Percentiles rank a stretch among this genome's conserved stretches.
These are phyloP conservation scores for Hycleus phaleratus DNA, from an alignment of 1,140 invertebrate species.

Conservation along the genomic window DNA sequence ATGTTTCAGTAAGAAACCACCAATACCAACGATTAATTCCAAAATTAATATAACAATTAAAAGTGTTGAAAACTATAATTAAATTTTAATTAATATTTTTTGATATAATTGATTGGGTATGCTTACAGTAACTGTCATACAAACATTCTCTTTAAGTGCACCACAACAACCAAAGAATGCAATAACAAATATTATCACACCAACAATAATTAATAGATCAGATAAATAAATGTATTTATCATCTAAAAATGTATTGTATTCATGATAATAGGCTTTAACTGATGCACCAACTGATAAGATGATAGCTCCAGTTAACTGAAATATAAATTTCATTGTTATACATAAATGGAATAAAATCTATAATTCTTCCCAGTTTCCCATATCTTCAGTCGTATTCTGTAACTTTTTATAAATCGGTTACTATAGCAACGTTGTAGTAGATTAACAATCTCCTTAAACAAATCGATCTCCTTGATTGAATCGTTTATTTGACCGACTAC, in stretches of 20 bases:
- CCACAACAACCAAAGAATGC: conserved; percentile 85
- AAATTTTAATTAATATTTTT: conserved; percentile 7
- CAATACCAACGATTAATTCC: conserved; percentile 76
- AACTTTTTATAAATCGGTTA: too few species aligned
- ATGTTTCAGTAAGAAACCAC: conserved; percentile 68
- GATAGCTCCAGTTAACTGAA: conserved; percentile 33
- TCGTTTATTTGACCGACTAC: too few species aligned
- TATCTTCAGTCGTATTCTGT: too few species aligned
- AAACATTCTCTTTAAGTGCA: conserved; percentile 74
- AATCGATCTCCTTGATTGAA: too few species aligned
- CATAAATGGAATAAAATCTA: too few species aligned
- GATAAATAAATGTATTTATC: conserved; percentile 59
- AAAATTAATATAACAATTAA: conserved; percentile 73
- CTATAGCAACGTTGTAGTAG: too few species aligned
- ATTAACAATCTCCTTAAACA: too few species aligned
- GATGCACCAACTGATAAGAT: conserved; percentile 64
- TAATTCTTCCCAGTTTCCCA: too few species aligned
- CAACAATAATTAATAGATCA: conserved; percentile 70
- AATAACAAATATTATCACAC: conserved; percentile 69
- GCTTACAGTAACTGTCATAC: conserved; percentile 73
- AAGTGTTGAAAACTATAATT: conserved; percentile 69
- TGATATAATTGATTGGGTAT: neutral
- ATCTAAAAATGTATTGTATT: conserved; percentile 61
- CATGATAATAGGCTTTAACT: conserved; percentile 54
- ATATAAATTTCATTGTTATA: neutral